These are phyloP conservation scores for Platyrinchus mystaceus DNA, from an alignment of 2,797 vertebrate species.

Conservation along the genomic window DNA sequence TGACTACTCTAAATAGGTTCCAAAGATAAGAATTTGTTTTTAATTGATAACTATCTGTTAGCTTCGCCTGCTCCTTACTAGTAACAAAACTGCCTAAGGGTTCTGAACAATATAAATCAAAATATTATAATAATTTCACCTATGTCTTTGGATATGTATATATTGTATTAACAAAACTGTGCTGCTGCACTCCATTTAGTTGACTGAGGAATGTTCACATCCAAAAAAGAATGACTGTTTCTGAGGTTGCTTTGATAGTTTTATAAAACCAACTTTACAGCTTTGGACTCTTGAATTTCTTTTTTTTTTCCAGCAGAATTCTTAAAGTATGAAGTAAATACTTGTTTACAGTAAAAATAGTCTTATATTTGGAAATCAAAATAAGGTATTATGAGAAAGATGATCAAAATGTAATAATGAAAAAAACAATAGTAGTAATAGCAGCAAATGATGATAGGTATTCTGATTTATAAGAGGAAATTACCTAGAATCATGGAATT, in stretches of 20 bases:
- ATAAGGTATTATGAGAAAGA: background rate
- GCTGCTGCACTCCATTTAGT: background rate
- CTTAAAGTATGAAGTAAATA: background rate
- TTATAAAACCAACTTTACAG: background rate
- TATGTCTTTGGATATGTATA: background rate
- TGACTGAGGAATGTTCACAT: background rate
- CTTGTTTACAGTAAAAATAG: background rate
- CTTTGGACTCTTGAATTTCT: background rate
- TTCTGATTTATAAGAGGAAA: background rate
- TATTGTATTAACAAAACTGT: background rate
- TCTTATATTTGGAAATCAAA: background rate
- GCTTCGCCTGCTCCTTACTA: background rate
- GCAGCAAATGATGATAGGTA: background rate
- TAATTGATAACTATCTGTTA: background rate
- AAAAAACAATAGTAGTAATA: background rate
- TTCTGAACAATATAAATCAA: background rate
- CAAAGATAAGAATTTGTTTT: background rate
- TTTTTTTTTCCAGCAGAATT: background rate
- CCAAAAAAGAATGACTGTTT: background rate
- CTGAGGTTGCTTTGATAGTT: background rate
- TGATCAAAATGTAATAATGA: background rate
- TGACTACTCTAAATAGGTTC: background rate
- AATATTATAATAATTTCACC: background rate
- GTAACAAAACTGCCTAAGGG: background rate
- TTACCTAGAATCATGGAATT: background rate